Base-by-base conservation (phyloP, 2,797 vertebrate genomes). In the Epinephelus awoara region DNA sequence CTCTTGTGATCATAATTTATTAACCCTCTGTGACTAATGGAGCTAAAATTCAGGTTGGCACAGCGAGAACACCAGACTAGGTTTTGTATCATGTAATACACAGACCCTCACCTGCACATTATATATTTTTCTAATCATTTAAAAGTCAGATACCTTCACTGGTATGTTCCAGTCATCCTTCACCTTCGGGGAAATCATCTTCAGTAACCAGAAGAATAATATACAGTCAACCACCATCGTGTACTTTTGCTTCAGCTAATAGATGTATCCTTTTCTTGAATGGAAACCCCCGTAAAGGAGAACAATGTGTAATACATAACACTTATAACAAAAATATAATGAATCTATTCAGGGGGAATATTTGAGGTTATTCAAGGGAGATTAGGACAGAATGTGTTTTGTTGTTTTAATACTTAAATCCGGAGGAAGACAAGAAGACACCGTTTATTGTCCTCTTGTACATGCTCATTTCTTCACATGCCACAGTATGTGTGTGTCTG, bases 301-400 rank as follows among this genome's bases (percentile, higher is more conserved):
- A 91, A 94, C 89, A 93, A 91, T 88, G 89, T 72, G 77, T 19
- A 79, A 83, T 57, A 89, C 87, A 82, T 78, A 29, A 67, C 42
- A 67, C 23, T 69, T 79, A 61, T 42, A 72, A 80, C 62, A 68
- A 72, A 88, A 77, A 63, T 66, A 85, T 75, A 87, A 91, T 85
- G 56, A 84, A 84, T 76, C 82, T 87, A 80, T 88, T 90, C 76
- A 89, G 58, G 76, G 77, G 79, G 72, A 63, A 89, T 86, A 61
- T 85, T 83, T 88, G 85, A 81, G 85, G 86, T 81, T 75, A 83
- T 88, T 79, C 59, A 34, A 79, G 80, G 67, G 63, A 76, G 79
- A 86, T 87, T 61, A 80, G 76, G 79, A 57, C 57, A 79, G 73
- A 72, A 83, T 77, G 62, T 74, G 75, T 84, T 70, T 58, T 72